Base-by-base conservation (phyloP, 2,113 vertebrate species). In the Felis chaus region DNA sequence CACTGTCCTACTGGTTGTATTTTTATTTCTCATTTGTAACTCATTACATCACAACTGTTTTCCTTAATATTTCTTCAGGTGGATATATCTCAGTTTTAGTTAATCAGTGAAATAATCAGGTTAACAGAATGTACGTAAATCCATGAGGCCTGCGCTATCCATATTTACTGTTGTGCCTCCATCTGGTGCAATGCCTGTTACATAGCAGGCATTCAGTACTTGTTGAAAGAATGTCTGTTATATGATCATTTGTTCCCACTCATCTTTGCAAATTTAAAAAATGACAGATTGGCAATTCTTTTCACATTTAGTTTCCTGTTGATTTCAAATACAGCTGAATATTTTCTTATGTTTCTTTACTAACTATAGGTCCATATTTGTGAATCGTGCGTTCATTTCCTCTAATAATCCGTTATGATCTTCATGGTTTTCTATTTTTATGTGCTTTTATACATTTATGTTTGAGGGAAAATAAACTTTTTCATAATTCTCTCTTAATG, bases 211-310 rank as follows among this genome's bases (percentile, higher is more conserved):
- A 55, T 87, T 74, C 21, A 9, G 16, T 74, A 63, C n/a, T 79
- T 79, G 21, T 25, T 57, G 6, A 80, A 83, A 5, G 4, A 81
- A 83, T 45, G 25, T 55, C 41, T 36, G 6, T 15, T 50, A 36
- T 5, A 50, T 45, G 39, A 45, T 71, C 57, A 61, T 63, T 82
- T 74, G 66, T 89, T 21, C 68, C 68, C 4, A 45, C 1, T 8
- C 23, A 50, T 31, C 27, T 61, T 50, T 88, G 65, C 41, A 55
- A 97, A n/a, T 55, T 95, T 79, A 66, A 21, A 36, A 57, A 61
- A 45, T 19, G 10, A 92, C 5, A 86, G 8, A 29, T 4, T 41
- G 66, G 33, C 33, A 61, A 45, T 50, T 87, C 50, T 31, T 79
- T 84, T 81, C 41, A 55, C 55, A 79, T 53, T 55, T 65, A 33